These are phyloP conservation scores for Fregetta grallaria DNA, from an alignment of 2,113 vertebrate genomes.

Conservation along the genomic window DNA sequence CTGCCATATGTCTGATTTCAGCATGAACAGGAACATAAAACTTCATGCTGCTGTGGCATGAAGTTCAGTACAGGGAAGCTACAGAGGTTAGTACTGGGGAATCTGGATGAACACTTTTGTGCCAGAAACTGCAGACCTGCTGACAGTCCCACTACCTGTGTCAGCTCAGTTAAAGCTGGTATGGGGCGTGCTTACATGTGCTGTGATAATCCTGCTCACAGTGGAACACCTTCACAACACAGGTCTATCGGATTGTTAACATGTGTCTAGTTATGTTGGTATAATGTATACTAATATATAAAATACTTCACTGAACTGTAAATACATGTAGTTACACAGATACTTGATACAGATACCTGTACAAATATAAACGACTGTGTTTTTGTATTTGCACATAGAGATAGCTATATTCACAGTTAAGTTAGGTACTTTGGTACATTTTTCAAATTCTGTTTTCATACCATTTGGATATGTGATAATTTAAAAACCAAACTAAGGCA, in stretches of 20 bases:
- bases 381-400: neutral
- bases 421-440: neutral
- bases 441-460: neutral
- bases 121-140: neutral
- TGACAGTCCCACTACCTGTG: neutral
- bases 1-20: neutral
- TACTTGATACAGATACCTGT: neutral
- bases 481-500: neutral
- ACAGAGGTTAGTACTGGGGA: neutral
- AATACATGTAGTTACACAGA: neutral
- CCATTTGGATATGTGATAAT: neutral
- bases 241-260: neutral
- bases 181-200: neutral
- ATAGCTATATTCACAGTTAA: neutral
- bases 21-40: neutral
- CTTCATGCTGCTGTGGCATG: neutral
- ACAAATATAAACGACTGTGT: neutral
- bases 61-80: neutral
- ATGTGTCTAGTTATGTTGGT: neutral
- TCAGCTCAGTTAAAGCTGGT: neutral
- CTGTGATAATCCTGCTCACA: neutral
- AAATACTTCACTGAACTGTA: neutral
- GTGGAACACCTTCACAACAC: neutral
- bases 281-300: neutral
- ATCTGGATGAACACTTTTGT: neutral